Base-by-base conservation (phyloP, 2,113 vertebrate species). In the Panthera uncia region DNA sequence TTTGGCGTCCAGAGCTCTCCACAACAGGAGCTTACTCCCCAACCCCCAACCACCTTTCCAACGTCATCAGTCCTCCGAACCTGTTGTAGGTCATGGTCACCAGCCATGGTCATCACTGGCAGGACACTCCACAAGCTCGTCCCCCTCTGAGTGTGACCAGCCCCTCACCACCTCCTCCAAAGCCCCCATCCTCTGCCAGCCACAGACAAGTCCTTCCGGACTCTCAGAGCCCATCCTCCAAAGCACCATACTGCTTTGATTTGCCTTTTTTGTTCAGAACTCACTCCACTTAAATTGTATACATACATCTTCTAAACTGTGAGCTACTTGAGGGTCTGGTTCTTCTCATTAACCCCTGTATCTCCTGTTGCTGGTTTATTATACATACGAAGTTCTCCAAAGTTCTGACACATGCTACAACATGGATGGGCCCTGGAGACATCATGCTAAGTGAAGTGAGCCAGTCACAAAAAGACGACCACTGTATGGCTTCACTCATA, bases 121-220 rank as follows among this genome's bases (percentile, higher is more conserved):
- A 21, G 61, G 16, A 13, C 7, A 14, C 61, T 7, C 4, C 5
- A 4, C 6, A 19, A 68, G 45, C 29, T 36, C 21, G 2, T 7
- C 19, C 18, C 3, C 38, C 13, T 36, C 6, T 4, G 38, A 29
- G 50, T 63, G 18, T 25, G 9, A 36, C 25, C 11, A 7, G 16
- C 3, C 31, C 71, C 25, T 55, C 38, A 23, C 6, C 14, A 15
- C 15, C 9, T 38, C 63, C 11, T n/a, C 27, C 4, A 36, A 1
- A 7, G 12, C 1, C 12, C 31, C 19, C 3, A 52, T 9, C 7
- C 41, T 27, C 41, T 16, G 41, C 41, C 8, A 4, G 18, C 4
- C 65, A 25, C 2, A 1, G 12, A 2, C 9, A 16, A 19, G 1
- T 52, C 29, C 31, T 69, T 73, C 23, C 0, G 3, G 29, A 48